Conservation (phyloP, 2,113 vertebrate species). For the Rhinichthys klamathensis region DNA sequence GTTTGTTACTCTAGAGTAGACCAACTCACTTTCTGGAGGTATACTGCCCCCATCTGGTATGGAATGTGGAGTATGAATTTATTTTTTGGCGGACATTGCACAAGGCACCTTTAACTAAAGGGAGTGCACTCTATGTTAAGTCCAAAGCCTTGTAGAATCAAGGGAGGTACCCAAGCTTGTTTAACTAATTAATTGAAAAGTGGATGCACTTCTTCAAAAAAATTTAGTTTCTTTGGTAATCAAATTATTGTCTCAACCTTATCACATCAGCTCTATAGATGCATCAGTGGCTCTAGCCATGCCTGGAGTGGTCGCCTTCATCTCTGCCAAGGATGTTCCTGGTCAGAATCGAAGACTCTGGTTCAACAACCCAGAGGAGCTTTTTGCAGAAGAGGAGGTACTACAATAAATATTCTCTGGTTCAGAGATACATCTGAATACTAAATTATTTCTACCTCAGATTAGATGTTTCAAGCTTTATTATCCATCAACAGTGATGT, state of each 20-base stretch:
- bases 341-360: constrained; percentile 57
- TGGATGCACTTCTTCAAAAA: too few relatives aligned
- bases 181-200: neutral
- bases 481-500: neutral
- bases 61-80: too few relatives aligned
- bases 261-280: constrained; percentile 58
- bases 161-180: neutral
- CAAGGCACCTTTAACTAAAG: constrained; percentile 2
- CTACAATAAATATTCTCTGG: neutral
- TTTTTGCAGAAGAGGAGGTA: constrained; percentile 61
- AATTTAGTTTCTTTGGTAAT: too few relatives aligned
- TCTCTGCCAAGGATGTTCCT: constrained; percentile 62
- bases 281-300: constrained; percentile 57
- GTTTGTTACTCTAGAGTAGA: too few relatives aligned
- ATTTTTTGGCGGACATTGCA: too few relatives aligned
- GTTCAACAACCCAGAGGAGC: constrained; percentile 56
- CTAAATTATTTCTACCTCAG: neutral
- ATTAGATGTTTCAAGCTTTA: neutral
- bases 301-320: constrained; percentile 58
- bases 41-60: too few relatives aligned
- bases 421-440: neutral
- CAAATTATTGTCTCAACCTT: too few relatives aligned
- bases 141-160: neutral
- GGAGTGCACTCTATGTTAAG: neutral
- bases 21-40: too few relatives aligned